These are phyloP conservation scores for Acleris literana DNA, from an alignment of 2,888 invertebrate genomes.

Conservation along the genomic window DNA sequence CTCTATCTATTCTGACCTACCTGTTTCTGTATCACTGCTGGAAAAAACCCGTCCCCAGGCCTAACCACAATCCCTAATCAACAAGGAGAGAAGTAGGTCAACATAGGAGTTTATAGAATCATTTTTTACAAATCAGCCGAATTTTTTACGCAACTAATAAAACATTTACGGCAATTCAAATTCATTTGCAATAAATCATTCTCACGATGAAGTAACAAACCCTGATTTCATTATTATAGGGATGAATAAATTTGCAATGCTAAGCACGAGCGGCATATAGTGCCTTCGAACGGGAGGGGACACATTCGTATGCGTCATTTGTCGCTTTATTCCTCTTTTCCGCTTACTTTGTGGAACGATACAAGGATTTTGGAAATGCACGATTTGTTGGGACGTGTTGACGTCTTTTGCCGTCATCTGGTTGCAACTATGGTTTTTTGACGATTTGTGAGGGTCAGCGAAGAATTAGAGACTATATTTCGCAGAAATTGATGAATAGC, in stretches of 20 bases:
- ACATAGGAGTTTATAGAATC: not conserved
- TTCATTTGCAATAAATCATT: constrained; percentile 20
- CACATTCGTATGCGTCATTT: constrained; percentile 56
- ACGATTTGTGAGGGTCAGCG: no score
- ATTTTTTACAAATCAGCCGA: not conserved
- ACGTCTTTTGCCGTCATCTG: no score
- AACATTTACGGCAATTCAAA: constrained; percentile 9
- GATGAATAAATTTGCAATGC: constrained; percentile 34
- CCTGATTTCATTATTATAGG: constrained; percentile 33
- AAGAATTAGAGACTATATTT: no score
- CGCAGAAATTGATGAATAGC: no score
- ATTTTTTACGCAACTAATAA: not conserved
- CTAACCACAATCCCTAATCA: no score
- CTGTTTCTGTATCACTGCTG: no score
- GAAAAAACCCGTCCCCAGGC: no score
- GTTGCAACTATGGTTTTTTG: no score
- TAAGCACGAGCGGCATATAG: constrained; percentile 29
- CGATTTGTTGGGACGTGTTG: not conserved
- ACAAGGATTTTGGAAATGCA: constrained; percentile 5
- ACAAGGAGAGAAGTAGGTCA: no score
- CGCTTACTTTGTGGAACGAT: constrained; percentile 26
- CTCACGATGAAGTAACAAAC: constrained; percentile 27
- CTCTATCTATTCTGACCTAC: no score
- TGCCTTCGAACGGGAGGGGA: constrained; percentile 37
- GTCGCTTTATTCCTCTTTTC: constrained; percentile 51